Base-by-base conservation (phyloP, 2,888 invertebrate species). In the Clepsis dumicolana region DNA sequence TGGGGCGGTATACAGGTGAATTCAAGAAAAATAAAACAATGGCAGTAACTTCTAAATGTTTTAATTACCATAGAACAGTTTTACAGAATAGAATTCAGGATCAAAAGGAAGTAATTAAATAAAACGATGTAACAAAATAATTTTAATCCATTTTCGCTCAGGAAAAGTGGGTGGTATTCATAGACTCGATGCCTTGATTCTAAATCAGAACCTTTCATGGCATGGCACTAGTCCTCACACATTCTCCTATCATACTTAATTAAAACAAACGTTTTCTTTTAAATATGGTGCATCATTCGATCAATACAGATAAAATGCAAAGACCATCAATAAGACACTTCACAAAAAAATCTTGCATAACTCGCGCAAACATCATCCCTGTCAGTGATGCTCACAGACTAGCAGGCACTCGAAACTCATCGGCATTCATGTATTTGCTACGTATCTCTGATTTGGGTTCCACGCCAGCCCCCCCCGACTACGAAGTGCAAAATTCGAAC, bases 101-200 rank as follows among this genome's bases (percentile, higher is more conserved):
- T 86, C 81, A 82, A 87, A 89, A 86, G 78, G 79, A 86, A 87
- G 85, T 80, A 83, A 80, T 67, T 67, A 83, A 82, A 82, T 85
- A 87, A 84, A 67, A 68, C 44, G 81, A 84, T 83, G 83, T 87
- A 89, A 90, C 87, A 88, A 87, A 87, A 88, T 83, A 82, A 85
- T 86, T 83, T 81, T 57, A 82, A 83, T 82, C 81, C 81, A 86
- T 88, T 87, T 87, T 88, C 82, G 84, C 87, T 85, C 88, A 90
- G 89, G 90, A 92, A 91, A 89, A 93, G 93, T 93, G 93, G 93
- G 93, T 93, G 93, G 93, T 92, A 93, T 89, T 88, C 90, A 91
- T 90, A 84, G 90, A 91, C 89, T 90, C 84, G 80, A 93, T 92
- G 93, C 92, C 93, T 86, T 88, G 92, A 93, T 93, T 93, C 92